Conservation (phyloP, 2,113 vertebrate genomes). For the Pardalotus punctatus region DNA sequence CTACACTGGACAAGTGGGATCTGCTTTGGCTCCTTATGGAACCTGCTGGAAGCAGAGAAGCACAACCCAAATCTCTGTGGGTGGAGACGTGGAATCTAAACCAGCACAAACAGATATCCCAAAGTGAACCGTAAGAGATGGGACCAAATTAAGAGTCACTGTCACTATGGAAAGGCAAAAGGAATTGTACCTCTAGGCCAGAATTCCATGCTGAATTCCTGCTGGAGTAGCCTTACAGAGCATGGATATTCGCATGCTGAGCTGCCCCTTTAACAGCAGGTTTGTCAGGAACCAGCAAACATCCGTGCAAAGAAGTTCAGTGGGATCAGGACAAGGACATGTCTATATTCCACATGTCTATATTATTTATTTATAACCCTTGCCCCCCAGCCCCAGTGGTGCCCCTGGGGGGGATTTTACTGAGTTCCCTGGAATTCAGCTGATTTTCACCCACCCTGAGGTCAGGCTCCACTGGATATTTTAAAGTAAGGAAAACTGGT, state of each 20-base stretch:
- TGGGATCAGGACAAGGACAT: not conserved
- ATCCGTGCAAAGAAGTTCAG: not conserved
- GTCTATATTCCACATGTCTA: not conserved
- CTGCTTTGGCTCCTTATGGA: not conserved
- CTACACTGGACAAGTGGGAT: not conserved
- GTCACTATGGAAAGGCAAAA: not conserved
- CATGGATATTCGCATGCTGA: rapidly evolving
- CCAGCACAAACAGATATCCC: rapidly evolving
- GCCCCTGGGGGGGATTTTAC: not conserved
- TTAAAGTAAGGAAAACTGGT: not conserved
- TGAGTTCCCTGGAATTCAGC: not conserved
- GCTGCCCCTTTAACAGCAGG: not conserved
- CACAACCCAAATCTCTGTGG: not conserved
- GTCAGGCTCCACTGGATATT: not conserved
- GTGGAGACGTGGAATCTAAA: not conserved
- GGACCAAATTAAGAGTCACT: not conserved
- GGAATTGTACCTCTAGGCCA: not conserved
- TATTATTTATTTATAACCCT: not conserved
- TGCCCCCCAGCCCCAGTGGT: rapidly evolving
- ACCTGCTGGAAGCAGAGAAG: not conserved
- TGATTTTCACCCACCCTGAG: not conserved
- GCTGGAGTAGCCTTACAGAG: not conserved
- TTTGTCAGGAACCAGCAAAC: not conserved
- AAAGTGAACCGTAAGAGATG: rapidly evolving
- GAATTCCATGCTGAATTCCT: not conserved